Conservation (phyloP, 2,888 invertebrate species). For the Dryomyza anilis region DNA sequence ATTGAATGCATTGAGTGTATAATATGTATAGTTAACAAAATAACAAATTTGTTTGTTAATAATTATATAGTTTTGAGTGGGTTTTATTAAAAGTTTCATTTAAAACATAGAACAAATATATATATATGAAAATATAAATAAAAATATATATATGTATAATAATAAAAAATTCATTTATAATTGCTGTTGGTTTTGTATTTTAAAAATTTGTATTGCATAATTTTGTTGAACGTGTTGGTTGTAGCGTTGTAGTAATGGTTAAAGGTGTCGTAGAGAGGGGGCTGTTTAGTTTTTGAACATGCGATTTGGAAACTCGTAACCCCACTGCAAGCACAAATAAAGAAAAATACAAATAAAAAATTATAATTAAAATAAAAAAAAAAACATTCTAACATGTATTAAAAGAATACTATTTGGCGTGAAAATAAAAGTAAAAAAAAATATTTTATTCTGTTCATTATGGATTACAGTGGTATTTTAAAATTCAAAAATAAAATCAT, state of each 20-base stretch:
- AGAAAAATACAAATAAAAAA: constrained; percentile 49
- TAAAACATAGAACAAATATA: background rate
- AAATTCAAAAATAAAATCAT: no score
- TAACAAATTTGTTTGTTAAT: background rate
- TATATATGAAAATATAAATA: constrained; percentile 1
- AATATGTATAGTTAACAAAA: background rate
- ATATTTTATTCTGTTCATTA: background rate
- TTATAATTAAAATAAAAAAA: constrained; percentile 38
- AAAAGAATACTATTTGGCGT: no score
- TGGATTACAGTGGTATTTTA: background rate
- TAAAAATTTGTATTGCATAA: constrained; percentile 35
- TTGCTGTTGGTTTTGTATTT: background rate
- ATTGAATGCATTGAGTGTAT: background rate
- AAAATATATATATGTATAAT: background rate
- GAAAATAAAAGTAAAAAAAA: no score
- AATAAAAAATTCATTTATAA: background rate
- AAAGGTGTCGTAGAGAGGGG: constrained; percentile 61
- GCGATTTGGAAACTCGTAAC: constrained; percentile 88
- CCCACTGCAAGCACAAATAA: constrained; percentile 78
- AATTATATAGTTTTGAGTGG: background rate
- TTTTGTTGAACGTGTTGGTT: constrained; percentile 34
- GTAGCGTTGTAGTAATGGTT: constrained; percentile 35
- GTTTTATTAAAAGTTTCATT: constrained; percentile 12
- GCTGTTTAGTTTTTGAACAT: constrained; percentile 69
- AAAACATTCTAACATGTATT: constrained; percentile 35